Evolutionary conservation across 2,797 vertebrate species (phyloP), one percentile per base, ranked within the genome.

Genomic region (Onychomys leucogaster): DNA sequence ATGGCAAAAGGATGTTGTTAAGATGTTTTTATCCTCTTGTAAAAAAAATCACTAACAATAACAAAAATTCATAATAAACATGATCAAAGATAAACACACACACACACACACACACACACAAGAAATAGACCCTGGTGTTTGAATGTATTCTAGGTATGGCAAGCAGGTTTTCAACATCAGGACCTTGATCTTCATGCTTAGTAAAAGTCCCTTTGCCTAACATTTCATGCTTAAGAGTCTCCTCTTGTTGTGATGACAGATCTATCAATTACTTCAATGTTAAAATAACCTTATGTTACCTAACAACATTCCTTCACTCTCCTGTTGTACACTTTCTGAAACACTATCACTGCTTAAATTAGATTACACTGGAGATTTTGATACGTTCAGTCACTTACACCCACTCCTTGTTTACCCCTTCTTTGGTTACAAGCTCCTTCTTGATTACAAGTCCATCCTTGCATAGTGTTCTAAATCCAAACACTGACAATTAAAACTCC

Each of bases 11-110:
- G 92, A 67, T 12, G 23, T 19, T 0, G 0, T 43, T 55, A 69
- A 1, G 0, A 41, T 21, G 2, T 19, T 71, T 49, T 13, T 21
- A 37, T 5, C 2, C 2, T 27, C 32, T n/a, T n/a, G n/a, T n/a
- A n/a, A n/a, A n/a, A n/a, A n/a, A n/a, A n/a, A n/a, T n/a, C n/a
- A n/a, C n/a, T n/a, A n/a, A n/a, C n/a, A n/a, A n/a, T n/a, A n/a
- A n/a, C n/a, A n/a, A n/a, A n/a, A n/a, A n/a, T n/a, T n/a, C n/a
- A n/a, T n/a, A n/a, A n/a, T n/a, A n/a, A n/a, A n/a, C n/a, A n/a
- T n/a, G n/a, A n/a, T n/a, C n/a, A n/a, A n/a, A n/a, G n/a, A n/a
- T n/a, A n/a, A n/a, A n/a, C n/a, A n/a, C n/a, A n/a, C n/a, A n/a
- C n/a, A n/a, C n/a, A n/a, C n/a, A n/a, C n/a, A n/a, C n/a, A n/a